These are phyloP conservation scores for Odocoileus hemionus DNA, from an alignment of 2,113 vertebrate genomes.

Conservation along the genomic window DNA sequence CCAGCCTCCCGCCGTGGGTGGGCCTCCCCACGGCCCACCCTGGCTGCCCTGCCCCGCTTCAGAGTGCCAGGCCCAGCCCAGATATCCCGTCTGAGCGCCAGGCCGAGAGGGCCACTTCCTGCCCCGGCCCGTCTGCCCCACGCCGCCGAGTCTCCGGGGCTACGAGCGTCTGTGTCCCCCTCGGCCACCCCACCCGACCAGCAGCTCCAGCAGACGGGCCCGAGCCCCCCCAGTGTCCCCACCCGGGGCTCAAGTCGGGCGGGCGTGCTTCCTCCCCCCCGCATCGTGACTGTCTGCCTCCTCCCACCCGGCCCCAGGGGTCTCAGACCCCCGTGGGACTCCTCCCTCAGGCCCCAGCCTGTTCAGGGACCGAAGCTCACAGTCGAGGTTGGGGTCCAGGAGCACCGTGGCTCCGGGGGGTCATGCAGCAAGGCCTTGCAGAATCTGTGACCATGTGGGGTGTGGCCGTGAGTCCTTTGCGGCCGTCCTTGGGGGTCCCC, in stretches of 20 bases:
- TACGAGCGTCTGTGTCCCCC: fast-evolving
- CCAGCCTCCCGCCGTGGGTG: fast-evolving
- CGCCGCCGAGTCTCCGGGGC: fast-evolving
- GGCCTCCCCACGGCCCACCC: neutral
- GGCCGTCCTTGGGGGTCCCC: fast-evolving
- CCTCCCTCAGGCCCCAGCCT: neutral
- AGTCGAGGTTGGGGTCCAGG: too few relatives aligned
- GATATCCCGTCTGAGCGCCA: fast-evolving
- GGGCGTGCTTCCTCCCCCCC: fast-evolving
- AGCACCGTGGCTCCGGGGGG: fast-evolving
- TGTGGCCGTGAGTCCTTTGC: fast-evolving
- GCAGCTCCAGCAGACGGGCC: neutral
- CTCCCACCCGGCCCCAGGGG: fast-evolving
- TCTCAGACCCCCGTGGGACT: neutral
- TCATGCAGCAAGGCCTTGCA: neutral
- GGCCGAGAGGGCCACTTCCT: neutral
- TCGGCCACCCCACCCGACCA: neutral
- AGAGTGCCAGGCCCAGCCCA: neutral
- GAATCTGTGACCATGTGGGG: fast-evolving
- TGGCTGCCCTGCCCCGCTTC: fast-evolving
- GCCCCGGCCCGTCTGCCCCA: fast-evolving
- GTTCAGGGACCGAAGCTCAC: neutral
- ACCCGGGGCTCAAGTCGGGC: fast-evolving
- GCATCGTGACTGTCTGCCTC: fast-evolving
- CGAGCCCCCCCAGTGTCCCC: fast-evolving